Base-by-base conservation (phyloP, 2,797 vertebrate genomes). In the Pogonophryne albipinna region DNA sequence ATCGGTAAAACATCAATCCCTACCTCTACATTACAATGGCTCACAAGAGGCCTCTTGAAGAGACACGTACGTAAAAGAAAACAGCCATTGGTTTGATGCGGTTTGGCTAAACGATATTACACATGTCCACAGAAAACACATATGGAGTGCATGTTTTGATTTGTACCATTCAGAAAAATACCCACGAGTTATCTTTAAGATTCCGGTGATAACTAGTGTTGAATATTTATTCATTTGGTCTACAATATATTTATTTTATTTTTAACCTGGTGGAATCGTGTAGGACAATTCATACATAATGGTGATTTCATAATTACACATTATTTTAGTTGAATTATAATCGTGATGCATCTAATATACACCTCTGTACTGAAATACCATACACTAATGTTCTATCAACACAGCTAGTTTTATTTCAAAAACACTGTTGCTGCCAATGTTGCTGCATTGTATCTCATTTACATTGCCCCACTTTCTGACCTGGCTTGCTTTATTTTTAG, bases 1-100 rank as follows among this genome's bases (percentile, higher is more conserved):
- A 92, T 91, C 84, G 23, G 85, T 77, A 83, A 27, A 90, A 91
- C 88, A 92, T 90, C 85, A 85, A 83, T 85, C 76, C 68, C 62
- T 23, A 11, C 46, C 58, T 70, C 72, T 42, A 63, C 57, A 57
- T 78, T 71, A 81, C 78, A 86, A 73, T 56, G 62, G 79, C 79
- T 73, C 57, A 3, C 4, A 20, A 78, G 69, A 71, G 20, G 61
- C 66, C 76, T 57, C 73, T 82, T 65, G 59, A 85, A 78, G 69
- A 78, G 62, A 76, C n/a, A 20, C 71, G 82, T 4, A 56, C 45
- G 68, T 46, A 57, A 17, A 31, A 10, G 50, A 68, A 57, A 52
- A 58, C 68, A 42, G 42, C 67, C 60, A 76, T 69, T 73, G 72
- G 31, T 71, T 6, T 66, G 60, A 81, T 56, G 62, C 59, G 16